Conservation (phyloP, 2,888 invertebrate genomes). For the Andrena flavipes region DNA sequence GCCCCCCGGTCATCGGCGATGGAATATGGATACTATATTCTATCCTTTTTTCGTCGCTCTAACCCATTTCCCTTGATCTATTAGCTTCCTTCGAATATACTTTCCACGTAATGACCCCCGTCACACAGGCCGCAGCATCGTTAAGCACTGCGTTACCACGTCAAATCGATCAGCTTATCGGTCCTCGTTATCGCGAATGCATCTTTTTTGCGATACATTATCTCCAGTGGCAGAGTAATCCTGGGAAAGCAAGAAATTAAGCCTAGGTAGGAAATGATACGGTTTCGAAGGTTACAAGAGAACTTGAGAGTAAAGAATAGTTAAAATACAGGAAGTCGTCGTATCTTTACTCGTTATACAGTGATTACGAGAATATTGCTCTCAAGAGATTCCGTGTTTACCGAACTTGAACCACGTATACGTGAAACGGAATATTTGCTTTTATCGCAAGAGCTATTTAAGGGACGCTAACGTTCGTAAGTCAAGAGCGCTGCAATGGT, state of each 20-base stretch:
- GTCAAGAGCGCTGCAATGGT: neutral
- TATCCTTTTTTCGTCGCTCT: slow-evolving; percentile 69
- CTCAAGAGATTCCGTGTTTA: no score
- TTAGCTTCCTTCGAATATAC: slow-evolving; percentile 66
- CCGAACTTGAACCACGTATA: no score
- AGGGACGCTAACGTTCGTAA: no score
- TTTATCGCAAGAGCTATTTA: no score
- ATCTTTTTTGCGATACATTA: neutral
- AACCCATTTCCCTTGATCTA: slow-evolving; percentile 75
- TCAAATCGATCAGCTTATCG: neutral
- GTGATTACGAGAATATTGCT: no score
- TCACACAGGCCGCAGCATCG: slow-evolving; percentile 25
- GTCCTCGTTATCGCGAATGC: neutral
- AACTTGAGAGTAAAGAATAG: no score
- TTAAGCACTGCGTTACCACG: neutral
- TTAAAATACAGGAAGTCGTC: no score
- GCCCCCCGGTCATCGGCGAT: slow-evolving; percentile 62
- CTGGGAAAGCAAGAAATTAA: no score
- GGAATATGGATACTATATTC: slow-evolving; percentile 63
- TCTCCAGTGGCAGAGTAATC: neutral
- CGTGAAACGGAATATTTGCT: no score
- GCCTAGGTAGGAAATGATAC: no score
- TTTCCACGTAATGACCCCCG: slow-evolving; percentile 51
- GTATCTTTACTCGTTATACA: no score
- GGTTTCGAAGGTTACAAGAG: no score